These are phyloP conservation scores for Pseudanteris insignis DNA, from an alignment of 2,888 invertebrate genomes.

Conservation along the genomic window DNA sequence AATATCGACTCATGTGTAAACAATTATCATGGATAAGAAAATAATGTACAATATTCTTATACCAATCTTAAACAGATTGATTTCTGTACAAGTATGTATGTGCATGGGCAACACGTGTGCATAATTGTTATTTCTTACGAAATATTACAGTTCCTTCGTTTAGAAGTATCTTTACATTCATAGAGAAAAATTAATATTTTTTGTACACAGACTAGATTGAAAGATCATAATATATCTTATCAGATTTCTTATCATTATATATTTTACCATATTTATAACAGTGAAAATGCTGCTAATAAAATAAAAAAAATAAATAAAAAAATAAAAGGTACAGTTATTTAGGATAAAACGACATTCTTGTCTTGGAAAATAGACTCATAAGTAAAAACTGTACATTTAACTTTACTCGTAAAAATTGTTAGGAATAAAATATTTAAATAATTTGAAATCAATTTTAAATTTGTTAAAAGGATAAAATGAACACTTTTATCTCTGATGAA, in stretches of 20 bases:
- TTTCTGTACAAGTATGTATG: slow-evolving; percentile 33
- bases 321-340: no score
- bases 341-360: no score
- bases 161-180: slow-evolving; percentile 30
- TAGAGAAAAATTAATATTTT: slow-evolving; percentile 28
- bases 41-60: slow-evolving; percentile 17
- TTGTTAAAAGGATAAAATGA: no score
- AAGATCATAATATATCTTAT: slow-evolving; percentile 38
- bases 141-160: slow-evolving; percentile 35
- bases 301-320: no score
- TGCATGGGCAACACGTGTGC: slow-evolving; percentile 33
- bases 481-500: no score
- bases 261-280: no score
- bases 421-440: no score
- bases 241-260: no score
- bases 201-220: slow-evolving; percentile 39
- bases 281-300: no score
- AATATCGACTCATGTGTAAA: slow-evolving; percentile 4
- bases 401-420: slow-evolving; percentile 3
- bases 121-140: slow-evolving; percentile 41
- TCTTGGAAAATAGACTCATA: slow-evolving; percentile 31
- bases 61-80: slow-evolving; percentile 32
- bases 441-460: no score
- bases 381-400: slow-evolving; percentile 33
- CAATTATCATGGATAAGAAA: slow-evolving; percentile 6